Base-by-base conservation (phyloP, 1,140 invertebrate species). In the Brachionus sp. region DNA sequence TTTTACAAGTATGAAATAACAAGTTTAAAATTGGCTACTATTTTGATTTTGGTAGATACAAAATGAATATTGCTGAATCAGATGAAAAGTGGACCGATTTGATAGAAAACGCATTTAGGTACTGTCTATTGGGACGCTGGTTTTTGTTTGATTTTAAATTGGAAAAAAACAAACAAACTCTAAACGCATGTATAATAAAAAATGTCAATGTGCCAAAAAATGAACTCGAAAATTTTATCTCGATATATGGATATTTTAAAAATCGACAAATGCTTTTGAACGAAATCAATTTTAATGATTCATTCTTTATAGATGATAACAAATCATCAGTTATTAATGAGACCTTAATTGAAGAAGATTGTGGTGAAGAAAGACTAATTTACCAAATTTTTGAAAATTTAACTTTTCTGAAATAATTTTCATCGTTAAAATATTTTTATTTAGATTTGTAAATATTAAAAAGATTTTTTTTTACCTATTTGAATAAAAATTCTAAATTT, bases 91-190 rank as follows among this genome's bases (percentile, higher is more conserved):
- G 70, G 70, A 19, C 19, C 9, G 19, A 35, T 46, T n/a, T 75
- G 39, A 35, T 75, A 16, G 70, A 75, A 6, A 75, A 75, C 29
- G 70, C 70, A 25, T 50, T 75, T 29, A 44, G 70, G 44, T 75
- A 12, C 10, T 75, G 70, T 75, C 9, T 75, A 4, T 25, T 75
- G 10, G 70, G 70, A 12, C 39, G 70, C 23, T 75, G 70, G 70
- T 75, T 75, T 16, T 25, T 75, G 4, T 75, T 75, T n/a, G 70
- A 75, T 25, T 25, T 75, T 23, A 75, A 75, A 46, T 42, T 13
- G 23, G 13, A 23, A 25, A 75, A 75, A 46, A 44, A n/a, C 5
- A 0, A 16, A 10, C 23, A 75, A 13, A 25, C n/a, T 4, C 9
- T 16, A 3, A 70, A 9, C 16, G 7, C 35, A 39, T 70, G 4